Evolutionary conservation across 2,888 invertebrate genomes (phyloP), one percentile per base, ranked within the genome.

Genomic region (Orthosia gothica): DNA sequence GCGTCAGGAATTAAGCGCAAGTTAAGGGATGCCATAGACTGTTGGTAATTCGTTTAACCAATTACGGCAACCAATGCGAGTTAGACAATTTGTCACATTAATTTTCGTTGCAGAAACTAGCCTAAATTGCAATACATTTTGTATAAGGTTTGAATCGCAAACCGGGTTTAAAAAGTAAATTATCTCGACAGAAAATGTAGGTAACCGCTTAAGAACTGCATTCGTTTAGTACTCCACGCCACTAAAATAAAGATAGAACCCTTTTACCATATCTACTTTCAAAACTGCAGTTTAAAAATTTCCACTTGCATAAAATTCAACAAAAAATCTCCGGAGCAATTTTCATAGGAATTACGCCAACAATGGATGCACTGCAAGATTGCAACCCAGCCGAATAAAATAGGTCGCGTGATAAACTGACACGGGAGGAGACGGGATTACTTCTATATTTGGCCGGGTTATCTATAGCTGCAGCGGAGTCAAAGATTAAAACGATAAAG

Each of bases 371-470:
- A 81, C 82, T 88, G 85, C 89, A 90, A 88, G 89, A 91, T 89
- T 92, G 80, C 86, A 91, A 92, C 87, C 79, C 91, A 82, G 81
- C 91, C 82, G 87, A 92, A 92, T 92, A 84, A 89, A 92, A 87
- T 92, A 91, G 94, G 92, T 94, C 93, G 87, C 70, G 88, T 91
- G 91, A 92, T 93, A 92, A 92, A 93, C 89, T 90, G 91, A 91
- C 93, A 91, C 91, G 90, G 55, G 50, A 87, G 89, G 89, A 89
- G 89, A 82, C 83, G 89, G 93, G 95, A 95, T 95, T 94, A 95
- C 94, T 92, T 92, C 93, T 94, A 93, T 94, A 96, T 95, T 96
- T 95, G 92, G 92, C 88, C 90, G 92, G 92, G 94, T 95, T 96
- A 95, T 96, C 95, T 92, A 74, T 83, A 84, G 79, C 85, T 90